Evolutionary conservation across 2,797 vertebrate genomes (phyloP).

Genomic region (Crocidura indochinensis): DNA sequence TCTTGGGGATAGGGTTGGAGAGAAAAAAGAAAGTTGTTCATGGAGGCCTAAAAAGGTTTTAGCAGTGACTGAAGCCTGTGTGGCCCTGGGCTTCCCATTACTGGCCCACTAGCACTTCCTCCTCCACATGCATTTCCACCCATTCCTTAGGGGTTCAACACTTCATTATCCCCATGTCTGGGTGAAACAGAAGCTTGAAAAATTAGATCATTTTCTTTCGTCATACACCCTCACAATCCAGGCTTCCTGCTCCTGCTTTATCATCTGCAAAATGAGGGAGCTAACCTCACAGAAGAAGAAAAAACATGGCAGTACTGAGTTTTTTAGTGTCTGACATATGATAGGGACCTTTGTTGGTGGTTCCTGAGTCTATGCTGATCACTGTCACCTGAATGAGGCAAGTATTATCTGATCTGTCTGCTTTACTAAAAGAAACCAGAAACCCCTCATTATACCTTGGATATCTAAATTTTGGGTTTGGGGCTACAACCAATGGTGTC

Average conservation of each 20-base stretch:
- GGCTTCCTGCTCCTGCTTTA: neutral
- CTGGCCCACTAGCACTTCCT: neutral
- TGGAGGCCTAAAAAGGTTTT: neutral
- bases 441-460: too few relatives aligned
- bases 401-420: too few relatives aligned
- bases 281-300: neutral
- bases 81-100: neutral
- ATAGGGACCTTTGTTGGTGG: neutral
- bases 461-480: too few relatives aligned
- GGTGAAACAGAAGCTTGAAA: neutral
- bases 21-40: neutral
- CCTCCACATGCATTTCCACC: too few relatives aligned
- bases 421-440: too few relatives aligned
- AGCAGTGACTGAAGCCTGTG: too few relatives aligned
- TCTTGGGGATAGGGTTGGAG: too few relatives aligned
- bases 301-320: neutral
- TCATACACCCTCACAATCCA: too few relatives aligned
- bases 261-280: neutral
- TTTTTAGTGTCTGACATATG: neutral
- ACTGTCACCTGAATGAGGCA: too few relatives aligned
- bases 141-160: neutral
- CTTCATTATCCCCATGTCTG: neutral
- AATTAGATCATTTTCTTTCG: neutral
- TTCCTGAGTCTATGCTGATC: neutral
- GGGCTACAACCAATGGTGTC: too few relatives aligned